Base-by-base conservation (phyloP, 64 coral and sea anemone genomes). In the Cladopsammia gracilis region DNA sequence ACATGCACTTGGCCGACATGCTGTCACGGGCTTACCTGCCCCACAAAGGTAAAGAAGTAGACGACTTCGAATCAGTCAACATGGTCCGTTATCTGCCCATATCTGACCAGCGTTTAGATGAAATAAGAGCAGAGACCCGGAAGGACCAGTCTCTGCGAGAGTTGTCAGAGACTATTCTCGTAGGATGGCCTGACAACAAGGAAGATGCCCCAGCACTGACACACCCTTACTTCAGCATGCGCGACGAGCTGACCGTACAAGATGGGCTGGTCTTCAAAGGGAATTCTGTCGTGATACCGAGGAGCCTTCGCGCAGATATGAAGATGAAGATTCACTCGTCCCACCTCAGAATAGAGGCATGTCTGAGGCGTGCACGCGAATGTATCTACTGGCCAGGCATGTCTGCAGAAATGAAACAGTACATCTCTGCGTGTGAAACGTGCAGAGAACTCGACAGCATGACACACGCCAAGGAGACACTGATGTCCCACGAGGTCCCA, bases 401-500 rank as follows among this genome's bases (percentile, higher is more conserved):
- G 83, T 70, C 64, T 9, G 22, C 43, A 0, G 83, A 86, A 23
- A 53, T 86, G 0, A 65, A 84, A 58, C 58, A 84, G 3, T 10
- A 64, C 58, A 84, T 65, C 46, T 60, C 51, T 3, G 22, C 80
- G 3, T 84, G 80, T 11, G 80, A 84, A 65, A 84, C 7, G 7
- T 84, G 80, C 18, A 84, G 80, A 65, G 64, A 84, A 45, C 43
- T 82, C 47, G 80, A 84, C 13, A 73, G 10, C n/a, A 18, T 7
- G 4, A 16, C 69, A 10, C 68, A 73, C 4, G 3, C 67, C 12
- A 89, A 89, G 9, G 86, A 89, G 72, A 60, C 68, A 6, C 8
- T 88, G 48, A 88, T 88, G 85, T 10, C 46, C 47, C 85, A 88
- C 14, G 6, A 88, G 48, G 70, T 72, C 34, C 85, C 85, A 18